phyloP scores from a whole-genome alignment of 2,797 vertebrate species.

The Chanos chanos region DNA sequence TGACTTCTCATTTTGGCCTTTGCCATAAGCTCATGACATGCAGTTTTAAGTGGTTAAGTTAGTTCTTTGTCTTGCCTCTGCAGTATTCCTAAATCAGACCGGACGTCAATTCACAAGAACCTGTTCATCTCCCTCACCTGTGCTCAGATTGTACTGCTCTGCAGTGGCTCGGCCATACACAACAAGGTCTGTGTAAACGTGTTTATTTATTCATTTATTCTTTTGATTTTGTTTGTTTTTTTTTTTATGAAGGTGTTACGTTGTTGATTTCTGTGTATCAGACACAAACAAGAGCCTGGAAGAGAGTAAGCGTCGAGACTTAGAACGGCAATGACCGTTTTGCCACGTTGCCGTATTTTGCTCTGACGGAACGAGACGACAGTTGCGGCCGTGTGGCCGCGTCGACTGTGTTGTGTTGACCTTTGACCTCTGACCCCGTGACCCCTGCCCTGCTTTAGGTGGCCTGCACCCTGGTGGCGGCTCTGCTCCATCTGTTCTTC shows the following conservation, averaged over 20 bases:
- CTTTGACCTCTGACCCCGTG: conserved; percentile 44
- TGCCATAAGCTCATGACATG: too few species aligned
- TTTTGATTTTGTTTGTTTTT: too few species aligned
- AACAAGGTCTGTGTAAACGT: conserved; percentile 67
- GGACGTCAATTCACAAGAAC: conserved; percentile 78
- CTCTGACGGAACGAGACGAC: conserved; percentile 15
- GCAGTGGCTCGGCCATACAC: conserved; percentile 74
- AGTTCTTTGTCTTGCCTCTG: not conserved
- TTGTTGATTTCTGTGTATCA: too few species aligned
- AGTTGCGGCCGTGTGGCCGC: not conserved
- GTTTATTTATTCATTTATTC: not conserved
- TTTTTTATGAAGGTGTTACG: too few species aligned
- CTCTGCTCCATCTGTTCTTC: conserved; percentile 79
- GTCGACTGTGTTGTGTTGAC: conserved; percentile 26
- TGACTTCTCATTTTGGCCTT: too few species aligned
- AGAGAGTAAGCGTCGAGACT: not conserved
- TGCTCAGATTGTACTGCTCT: conserved; percentile 76
- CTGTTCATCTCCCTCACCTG: conserved; percentile 73
- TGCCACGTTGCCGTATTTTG: not conserved
- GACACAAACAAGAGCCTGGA: not conserved
- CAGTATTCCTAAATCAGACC: conserved; percentile 77
- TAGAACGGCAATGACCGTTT: conserved; percentile 5
- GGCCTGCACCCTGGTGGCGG: conserved; percentile 75
- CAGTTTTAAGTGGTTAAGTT: too few species aligned
- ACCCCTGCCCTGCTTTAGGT: conserved; percentile 56